A percentile compares a stretch with the other conserved stretches of the same genome.
phyloP scores from a whole-genome alignment of 35 echinoderm and acorn worm species.

The Diadema setosum region DNA sequence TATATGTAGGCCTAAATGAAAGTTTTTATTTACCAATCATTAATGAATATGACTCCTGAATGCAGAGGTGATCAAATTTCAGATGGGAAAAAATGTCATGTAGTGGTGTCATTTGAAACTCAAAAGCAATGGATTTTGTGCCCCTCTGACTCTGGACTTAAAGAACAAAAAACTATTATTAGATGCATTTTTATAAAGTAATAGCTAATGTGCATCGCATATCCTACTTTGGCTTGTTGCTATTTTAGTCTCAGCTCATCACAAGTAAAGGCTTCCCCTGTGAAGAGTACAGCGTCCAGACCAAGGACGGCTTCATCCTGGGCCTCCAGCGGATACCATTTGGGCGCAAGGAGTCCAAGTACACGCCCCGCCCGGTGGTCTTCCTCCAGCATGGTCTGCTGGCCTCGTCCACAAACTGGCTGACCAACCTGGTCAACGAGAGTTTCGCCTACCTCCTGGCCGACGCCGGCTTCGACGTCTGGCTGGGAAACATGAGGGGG shows the following conservation, averaged over 20 bases:
- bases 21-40: no score
- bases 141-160: not conserved
- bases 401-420: constrained; percentile 87
- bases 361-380: constrained; percentile 72
- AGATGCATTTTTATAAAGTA: not conserved
- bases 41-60: no score
- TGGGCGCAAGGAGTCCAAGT: constrained; percentile 68
- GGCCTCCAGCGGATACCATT: constrained; percentile 80
- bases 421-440: constrained; percentile 93
- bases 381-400: constrained; percentile 93
- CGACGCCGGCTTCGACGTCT: constrained; percentile 94
- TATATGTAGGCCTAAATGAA: no score
- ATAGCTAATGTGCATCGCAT: not conserved
- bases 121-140: not conserved
- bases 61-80: not conserved
- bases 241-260: constrained; percentile 75
- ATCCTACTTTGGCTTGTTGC: not conserved
- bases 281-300: constrained; percentile 52
- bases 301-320: constrained; percentile 93
- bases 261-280: constrained; percentile 89
- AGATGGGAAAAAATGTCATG: not conserved
- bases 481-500: constrained; percentile 85
- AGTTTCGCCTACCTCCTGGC: constrained; percentile 87
- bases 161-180: not conserved
- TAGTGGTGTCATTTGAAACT: not conserved